Percentiles rank a stretch among this genome's conserved stretches.
phyloP scores from a whole-genome alignment of 2,797 vertebrate genomes.

The Megalops cyprinoides region DNA sequence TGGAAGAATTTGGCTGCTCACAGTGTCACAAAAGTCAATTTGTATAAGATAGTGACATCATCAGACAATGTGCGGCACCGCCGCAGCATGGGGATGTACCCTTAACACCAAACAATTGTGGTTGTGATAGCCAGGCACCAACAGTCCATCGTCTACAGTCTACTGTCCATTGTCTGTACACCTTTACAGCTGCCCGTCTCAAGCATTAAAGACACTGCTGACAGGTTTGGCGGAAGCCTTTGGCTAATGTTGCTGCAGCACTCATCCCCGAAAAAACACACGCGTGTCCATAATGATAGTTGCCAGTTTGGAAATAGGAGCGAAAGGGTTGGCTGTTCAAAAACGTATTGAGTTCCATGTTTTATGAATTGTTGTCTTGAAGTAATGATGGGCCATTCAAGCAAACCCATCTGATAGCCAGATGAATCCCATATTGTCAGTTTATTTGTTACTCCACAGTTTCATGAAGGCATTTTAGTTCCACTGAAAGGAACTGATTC shows the following conservation, averaged over 20 bases:
- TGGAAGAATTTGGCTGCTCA: conserved; percentile 10
- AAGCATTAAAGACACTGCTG: not conserved
- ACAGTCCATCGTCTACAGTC: not conserved
- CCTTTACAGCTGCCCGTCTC: conserved; percentile 16
- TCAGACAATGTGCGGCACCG: conserved; percentile 7
- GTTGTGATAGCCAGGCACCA: conserved; percentile 15
- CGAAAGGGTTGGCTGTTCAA: no score
- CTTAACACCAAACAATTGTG: conserved; percentile 16
- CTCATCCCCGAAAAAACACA: no score
- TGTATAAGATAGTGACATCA: conserved; percentile 17
- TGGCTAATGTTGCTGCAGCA: not conserved
- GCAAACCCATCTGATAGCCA: no score
- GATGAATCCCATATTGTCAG: no score
- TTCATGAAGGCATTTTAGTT: no score
- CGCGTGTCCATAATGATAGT: no score
- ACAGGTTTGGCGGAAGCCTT: not conserved
- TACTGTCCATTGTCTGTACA: conserved; percentile 8
- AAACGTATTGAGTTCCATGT: no score
- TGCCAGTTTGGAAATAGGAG: no score
- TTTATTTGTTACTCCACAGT: no score
- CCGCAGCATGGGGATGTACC: not conserved
- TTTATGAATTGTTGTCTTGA: no score
- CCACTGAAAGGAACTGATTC: no score
- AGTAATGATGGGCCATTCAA: no score
- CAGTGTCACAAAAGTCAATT: conserved; percentile 16